Evolutionary conservation across 30 jellyfish, hydroid and myxozoan species (phyloP), one percentile per base, ranked within the genome.

Genomic region (Hydractinia symbiolongicarpus): DNA sequence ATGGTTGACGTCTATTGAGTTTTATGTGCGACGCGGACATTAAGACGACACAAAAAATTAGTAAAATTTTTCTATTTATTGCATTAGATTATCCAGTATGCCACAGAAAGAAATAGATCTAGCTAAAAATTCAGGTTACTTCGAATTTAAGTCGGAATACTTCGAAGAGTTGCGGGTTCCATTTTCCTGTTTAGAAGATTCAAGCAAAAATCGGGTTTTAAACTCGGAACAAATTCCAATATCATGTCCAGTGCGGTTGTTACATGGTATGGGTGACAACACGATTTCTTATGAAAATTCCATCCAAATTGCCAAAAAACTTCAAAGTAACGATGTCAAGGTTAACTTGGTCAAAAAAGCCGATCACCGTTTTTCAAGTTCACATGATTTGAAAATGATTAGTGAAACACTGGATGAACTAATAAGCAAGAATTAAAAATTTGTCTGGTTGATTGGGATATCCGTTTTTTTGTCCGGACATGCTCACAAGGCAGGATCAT

Each of bases 191-290:
- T 68, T 88, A 4, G 53, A 17, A 55, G 96, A 88, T 57, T 86
- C 93, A 6, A 30, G 53, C 60, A 55, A 77, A 16, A 64, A 88
- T 66, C 51, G 71, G 44, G 79, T 88, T 9, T 72, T 88, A 6
- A 76, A 57, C 21, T 67, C 72, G 9, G 61, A 79, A 15, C 77
- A 76, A 62, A 72, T 88, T 21, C 79, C 81, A 4, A 74, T 72
- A 64, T 80, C 77, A 20, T 87, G 96, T 15, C 87, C 93, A 7
- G 87, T 83, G 17, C 77, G 83, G 50, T 62, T 88, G 70, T 61
- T 88, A 10, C 96, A 88, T 72, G 96, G 96, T 5, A 82, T 88
- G 93, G 49, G 73, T 69, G 96, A 88, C 61, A 81, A 73, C 19
- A 81, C 89, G n/a, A 89, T 88, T 19, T 93, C 96, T 5, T 88